A percentile compares a stretch with the other conserved stretches of the same genome.
Evolutionary conservation across 2,113 vertebrate species (phyloP).

Genomic region (Poeciliopsis retropinna): DNA sequence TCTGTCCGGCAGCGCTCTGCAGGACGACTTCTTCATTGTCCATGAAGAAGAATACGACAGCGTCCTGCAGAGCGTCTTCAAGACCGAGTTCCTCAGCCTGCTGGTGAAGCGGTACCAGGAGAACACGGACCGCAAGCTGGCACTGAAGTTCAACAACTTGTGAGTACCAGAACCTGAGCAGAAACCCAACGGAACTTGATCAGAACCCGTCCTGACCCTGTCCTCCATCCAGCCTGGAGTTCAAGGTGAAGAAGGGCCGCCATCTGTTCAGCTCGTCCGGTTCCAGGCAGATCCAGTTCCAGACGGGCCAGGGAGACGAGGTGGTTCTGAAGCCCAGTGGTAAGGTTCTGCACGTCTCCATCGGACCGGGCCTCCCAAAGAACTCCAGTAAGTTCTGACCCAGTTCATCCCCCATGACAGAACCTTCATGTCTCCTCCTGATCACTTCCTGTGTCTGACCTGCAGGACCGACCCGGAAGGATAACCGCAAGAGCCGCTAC

Average conservation of each 20-base stretch:
- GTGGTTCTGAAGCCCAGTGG: conserved; percentile 73
- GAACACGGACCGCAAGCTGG: conserved; percentile 73
- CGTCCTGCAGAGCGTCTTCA: conserved; percentile 83
- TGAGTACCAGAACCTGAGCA: conserved; percentile 46
- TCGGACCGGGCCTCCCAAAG: conserved; percentile 82
- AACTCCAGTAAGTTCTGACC: conserved; percentile 77
- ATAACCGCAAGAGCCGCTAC: conserved; percentile 81
- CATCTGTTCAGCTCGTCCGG: conserved; percentile 80
- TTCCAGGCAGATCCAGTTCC: conserved; percentile 86
- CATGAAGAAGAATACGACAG: conserved; percentile 87
- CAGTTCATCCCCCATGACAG: rapidly evolving
- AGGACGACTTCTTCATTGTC: conserved; percentile 85
- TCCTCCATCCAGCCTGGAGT: conserved; percentile 79
- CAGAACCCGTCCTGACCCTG: too few species aligned
- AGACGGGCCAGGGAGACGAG: conserved; percentile 75
- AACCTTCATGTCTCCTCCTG: neutral
- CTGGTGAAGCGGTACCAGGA: conserved; percentile 84
- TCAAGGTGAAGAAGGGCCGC: conserved; percentile 88
- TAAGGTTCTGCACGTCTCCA: conserved; percentile 78
- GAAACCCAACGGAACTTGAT: too few species aligned
- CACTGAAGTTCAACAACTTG: conserved; percentile 85
- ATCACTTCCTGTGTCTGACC: conserved; percentile 8
- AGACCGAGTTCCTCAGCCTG: conserved; percentile 85
- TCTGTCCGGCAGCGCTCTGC: conserved; percentile 73
- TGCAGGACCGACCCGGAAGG: conserved; percentile 81